Evolutionary conservation across 2,113 vertebrate species (phyloP).

Genomic region (Rhinopithecus roxellana): DNA sequence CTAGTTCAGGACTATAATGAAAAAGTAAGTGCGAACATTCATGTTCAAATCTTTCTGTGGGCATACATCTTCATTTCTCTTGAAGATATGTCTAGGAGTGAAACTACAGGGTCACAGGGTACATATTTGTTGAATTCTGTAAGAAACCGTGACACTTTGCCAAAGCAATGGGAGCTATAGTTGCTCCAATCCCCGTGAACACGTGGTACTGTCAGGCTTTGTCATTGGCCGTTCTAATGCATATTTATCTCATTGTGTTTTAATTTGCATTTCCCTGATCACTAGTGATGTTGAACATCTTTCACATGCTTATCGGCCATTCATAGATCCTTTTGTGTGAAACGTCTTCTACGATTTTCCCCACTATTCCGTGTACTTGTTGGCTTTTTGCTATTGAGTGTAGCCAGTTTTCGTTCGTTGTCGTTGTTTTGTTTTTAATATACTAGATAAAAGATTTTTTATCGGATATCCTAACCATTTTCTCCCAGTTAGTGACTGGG

Average conservation of each 20-base stretch:
- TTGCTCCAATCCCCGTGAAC: fast-evolving
- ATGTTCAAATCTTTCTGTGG: neutral
- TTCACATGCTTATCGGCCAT: fast-evolving
- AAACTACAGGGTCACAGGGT: neutral
- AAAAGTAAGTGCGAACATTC: neutral
- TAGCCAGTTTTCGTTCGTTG: neutral
- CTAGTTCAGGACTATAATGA: neutral
- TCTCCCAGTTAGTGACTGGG: neutral
- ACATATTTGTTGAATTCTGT: neutral
- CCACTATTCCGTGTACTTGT: neutral
- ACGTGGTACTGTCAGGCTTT: too few relatives aligned
- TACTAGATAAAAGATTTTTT: neutral
- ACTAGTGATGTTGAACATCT: neutral
- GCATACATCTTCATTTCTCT: neutral
- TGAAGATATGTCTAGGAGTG: too few relatives aligned
- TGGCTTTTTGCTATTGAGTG: neutral
- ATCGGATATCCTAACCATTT: neutral
- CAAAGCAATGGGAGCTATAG: neutral
- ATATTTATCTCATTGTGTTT: neutral
- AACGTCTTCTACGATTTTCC: neutral
- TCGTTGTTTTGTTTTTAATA: neutral
- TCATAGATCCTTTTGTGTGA: neutral
- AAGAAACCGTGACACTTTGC: neutral
- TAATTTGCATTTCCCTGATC: neutral
- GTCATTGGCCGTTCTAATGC: fast-evolving